A percentile compares a stretch with the other conserved stretches of the same genome.
These are phyloP conservation scores for Gonatopus flavifemur DNA, from an alignment of 1,140 invertebrate genomes.

Conservation along the genomic window DNA sequence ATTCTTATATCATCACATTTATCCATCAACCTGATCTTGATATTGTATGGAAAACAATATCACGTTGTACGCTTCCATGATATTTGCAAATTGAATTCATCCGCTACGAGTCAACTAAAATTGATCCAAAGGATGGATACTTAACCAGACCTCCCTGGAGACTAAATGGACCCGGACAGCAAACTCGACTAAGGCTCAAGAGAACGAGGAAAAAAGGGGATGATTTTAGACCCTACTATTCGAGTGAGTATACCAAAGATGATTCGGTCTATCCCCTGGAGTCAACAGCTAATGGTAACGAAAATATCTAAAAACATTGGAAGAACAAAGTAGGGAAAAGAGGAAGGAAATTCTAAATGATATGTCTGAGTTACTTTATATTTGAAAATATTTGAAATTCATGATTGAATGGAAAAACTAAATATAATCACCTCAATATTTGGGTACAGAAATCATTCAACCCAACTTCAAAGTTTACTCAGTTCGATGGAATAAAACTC, in stretches of 20 bases:
- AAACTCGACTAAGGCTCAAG: slow-evolving; percentile 11
- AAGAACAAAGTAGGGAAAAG: too few relatives aligned
- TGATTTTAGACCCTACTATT: slow-evolving; percentile 5
- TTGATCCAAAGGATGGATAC: slow-evolving; percentile 26
- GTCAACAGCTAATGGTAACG: slow-evolving; percentile 7
- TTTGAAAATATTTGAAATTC: too few relatives aligned
- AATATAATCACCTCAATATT: too few relatives aligned
- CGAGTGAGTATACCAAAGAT: not conserved
- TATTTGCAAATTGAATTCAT: slow-evolving; percentile 31
- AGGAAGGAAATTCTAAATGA: too few relatives aligned
- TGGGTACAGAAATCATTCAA: too few relatives aligned
- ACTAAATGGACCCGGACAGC: slow-evolving; percentile 20
- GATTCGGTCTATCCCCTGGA: slow-evolving; percentile 4
- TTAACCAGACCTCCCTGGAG: slow-evolving; percentile 17
- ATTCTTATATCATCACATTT: too few relatives aligned
- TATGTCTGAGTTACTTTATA: too few relatives aligned
- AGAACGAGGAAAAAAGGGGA: slow-evolving; percentile 10
- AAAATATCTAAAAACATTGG: slow-evolving; percentile 19
- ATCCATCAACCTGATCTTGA: too few relatives aligned
- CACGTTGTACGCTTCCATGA: slow-evolving; percentile 7
- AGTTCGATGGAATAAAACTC: too few relatives aligned
- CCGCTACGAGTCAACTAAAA: slow-evolving; percentile 19
- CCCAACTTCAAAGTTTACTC: too few relatives aligned
- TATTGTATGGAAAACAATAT: not conserved
- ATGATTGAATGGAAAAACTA: too few relatives aligned